A percentile compares a stretch with the other conserved stretches of the same genome.
phyloP scores from a whole-genome alignment of 2,888 invertebrate genomes.

The Nomada fabriciana region DNA sequence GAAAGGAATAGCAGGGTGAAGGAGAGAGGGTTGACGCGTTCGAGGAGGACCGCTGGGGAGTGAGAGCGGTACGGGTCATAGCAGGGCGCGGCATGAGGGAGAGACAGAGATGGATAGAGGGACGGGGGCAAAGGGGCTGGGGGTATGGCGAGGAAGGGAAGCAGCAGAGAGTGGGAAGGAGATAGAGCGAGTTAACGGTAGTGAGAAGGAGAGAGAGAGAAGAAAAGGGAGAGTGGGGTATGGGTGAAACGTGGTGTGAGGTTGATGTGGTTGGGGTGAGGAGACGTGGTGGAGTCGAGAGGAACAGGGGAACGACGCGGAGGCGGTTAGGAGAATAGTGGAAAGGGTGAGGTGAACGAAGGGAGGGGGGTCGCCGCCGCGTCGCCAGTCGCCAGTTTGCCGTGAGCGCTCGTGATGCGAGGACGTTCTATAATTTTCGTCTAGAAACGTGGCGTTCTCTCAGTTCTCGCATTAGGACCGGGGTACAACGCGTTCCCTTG shows the following conservation, averaged over 20 bases:
- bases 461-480: conserved; percentile 47
- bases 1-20: conserved; percentile 38
- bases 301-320: conserved; percentile 69
- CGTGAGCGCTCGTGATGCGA: conserved; percentile 93
- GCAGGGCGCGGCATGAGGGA: conserved; percentile 76
- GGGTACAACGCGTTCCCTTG: conserved; percentile 38
- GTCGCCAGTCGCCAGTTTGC: conserved; percentile 88
- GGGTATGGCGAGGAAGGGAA: conserved; percentile 53
- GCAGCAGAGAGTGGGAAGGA: conserved; percentile 67
- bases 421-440: conserved; percentile 86
- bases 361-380: conserved; percentile 82
- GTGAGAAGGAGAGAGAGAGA: conserved; percentile 73
- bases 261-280: conserved; percentile 77
- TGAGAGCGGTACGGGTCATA: conserved; percentile 79
- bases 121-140: conserved; percentile 5
- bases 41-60: conserved; percentile 76
- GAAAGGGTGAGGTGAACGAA: conserved; percentile 69
- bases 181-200: not conserved
- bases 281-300: conserved; percentile 70
- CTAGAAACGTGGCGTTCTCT: conserved; percentile 65
- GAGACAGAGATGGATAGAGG: conserved; percentile 79
- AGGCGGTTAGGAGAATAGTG: conserved; percentile 66
- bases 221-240: conserved; percentile 82
- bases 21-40: conserved; percentile 68
- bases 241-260: conserved; percentile 80